Conservation (phyloP, 2,888 invertebrate species). For the Maniola hyperantus region DNA sequence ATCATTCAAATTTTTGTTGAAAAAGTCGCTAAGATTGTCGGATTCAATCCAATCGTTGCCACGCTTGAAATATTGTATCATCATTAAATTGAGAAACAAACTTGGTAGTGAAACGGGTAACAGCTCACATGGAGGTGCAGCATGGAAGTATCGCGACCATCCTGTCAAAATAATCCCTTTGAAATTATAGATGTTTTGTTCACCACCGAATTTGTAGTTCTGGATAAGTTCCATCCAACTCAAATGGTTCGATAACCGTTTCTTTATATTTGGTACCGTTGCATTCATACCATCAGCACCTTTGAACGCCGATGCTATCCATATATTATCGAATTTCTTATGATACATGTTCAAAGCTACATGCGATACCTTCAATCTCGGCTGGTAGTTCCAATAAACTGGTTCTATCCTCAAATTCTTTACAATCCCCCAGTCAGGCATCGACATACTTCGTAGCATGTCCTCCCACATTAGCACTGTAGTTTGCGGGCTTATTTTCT, state of each 20-base stretch:
- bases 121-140: slow-evolving; percentile 85
- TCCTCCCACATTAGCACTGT: slow-evolving; percentile 92
- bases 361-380: slow-evolving; percentile 53
- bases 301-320: slow-evolving; percentile 94
- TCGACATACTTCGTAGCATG: slow-evolving; percentile 85
- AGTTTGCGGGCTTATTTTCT: slow-evolving; percentile 71
- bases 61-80: slow-evolving; percentile 61
- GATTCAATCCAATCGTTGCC: slow-evolving; percentile 40
- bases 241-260: slow-evolving; percentile 88
- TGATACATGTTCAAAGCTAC: slow-evolving; percentile 54
- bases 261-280: slow-evolving; percentile 79
- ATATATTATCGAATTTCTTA: slow-evolving; percentile 84
- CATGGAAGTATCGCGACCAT: slow-evolving; percentile 88
- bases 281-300: slow-evolving; percentile 85
- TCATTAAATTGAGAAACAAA: slow-evolving; percentile 81
- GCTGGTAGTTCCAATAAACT: slow-evolving; percentile 87
- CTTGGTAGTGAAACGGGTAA: slow-evolving; percentile 85
- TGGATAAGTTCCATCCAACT: slow-evolving; percentile 86
- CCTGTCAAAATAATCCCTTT: slow-evolving; percentile 87
- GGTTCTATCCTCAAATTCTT: slow-evolving; percentile 81
- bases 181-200: slow-evolving; percentile 58
- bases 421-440: slow-evolving; percentile 67
- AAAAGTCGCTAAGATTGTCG: slow-evolving; percentile 42
- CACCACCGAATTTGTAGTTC: slow-evolving; percentile 71
- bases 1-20: slow-evolving; percentile 42